Conservation (phyloP, 2,888 invertebrate genomes). For the Cantharis nigra region DNA sequence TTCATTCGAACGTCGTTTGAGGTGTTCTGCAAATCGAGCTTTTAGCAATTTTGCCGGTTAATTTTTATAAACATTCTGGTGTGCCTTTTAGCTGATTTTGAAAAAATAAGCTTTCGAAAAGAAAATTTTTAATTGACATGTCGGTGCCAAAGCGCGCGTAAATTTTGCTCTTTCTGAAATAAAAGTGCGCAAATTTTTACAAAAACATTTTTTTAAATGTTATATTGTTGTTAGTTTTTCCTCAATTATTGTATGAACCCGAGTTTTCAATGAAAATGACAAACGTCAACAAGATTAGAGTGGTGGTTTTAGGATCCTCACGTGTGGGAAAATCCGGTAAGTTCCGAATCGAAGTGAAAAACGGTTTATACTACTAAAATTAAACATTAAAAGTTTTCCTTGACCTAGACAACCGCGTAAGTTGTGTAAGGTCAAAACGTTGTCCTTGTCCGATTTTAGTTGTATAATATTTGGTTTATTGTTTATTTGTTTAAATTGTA, state of each 20-base stretch:
- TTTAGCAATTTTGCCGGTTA: slow-evolving; percentile 5
- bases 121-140: neutral
- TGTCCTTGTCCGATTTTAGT: slow-evolving; percentile 7
- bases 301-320: slow-evolving; percentile 78
- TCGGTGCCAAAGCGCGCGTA: neutral
- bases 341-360: slow-evolving; percentile 43
- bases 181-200: neutral
- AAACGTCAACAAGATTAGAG: slow-evolving; percentile 78
- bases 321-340: slow-evolving; percentile 80
- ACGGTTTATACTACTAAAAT: neutral
- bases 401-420: slow-evolving; percentile 28
- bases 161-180: neutral
- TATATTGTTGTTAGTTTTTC: neutral
- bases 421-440: slow-evolving; percentile 22
- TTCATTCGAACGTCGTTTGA: slow-evolving; percentile 22
- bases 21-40: neutral
- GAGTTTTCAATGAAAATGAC: slow-evolving; percentile 60
- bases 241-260: neutral
- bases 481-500: neutral
- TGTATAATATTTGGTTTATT: neutral
- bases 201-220: neutral
- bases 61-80: neutral
- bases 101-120: neutral
- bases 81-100: neutral
- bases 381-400: slow-evolving; percentile 17